Base-by-base conservation (phyloP, 2,113 vertebrate genomes). In the Pachycephala philippinensis region DNA sequence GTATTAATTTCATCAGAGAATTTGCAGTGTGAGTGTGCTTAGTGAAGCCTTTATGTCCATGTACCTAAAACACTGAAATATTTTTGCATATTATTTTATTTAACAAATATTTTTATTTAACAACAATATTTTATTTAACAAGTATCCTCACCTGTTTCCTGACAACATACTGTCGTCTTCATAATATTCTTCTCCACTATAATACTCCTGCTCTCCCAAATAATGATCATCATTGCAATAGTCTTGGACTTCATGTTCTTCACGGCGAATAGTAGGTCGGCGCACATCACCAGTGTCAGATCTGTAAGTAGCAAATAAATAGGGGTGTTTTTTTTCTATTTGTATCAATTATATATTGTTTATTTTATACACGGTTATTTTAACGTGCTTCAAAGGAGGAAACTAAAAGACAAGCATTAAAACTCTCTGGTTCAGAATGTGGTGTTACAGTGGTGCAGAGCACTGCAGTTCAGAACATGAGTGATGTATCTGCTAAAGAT, bases 131-230 rank as follows among this genome's bases (percentile, higher is more conserved):
- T 81, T 61, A n/a, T 33, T 52, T 56, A 54, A 72, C 11, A 66
- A 87, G 39, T 31, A 49, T 7, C 37, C 91, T 97, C 53, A 99
- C 99, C 99, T 99, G 96, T 98, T 99, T 93, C 98, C 98, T n/a
- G 99, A 97, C 50, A 99, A 98, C 90, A 99, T 99, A 82, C 98
- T 98, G 87, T 99, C 98, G 1, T 99, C 99, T 78, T 99, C 99
- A 30, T 98, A 99, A 95, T 98, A 98, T 89, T 99, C 99, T 71
- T 99, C 99, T 26, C 99, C 98, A n/a, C 99, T 99, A 96, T 98
- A 99, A 96, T 99, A 99, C 35, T 99, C 99, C 59, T 97, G 98
- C 42, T 98, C 98, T 94, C 97, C 99, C n/a, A 98, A 95, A 88
- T 98, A 98, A 70, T 72, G 97, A 74, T 99, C 98, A 71, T 99